These are phyloP conservation scores for Bombylius major DNA, from an alignment of 2,888 invertebrate species.

Conservation along the genomic window DNA sequence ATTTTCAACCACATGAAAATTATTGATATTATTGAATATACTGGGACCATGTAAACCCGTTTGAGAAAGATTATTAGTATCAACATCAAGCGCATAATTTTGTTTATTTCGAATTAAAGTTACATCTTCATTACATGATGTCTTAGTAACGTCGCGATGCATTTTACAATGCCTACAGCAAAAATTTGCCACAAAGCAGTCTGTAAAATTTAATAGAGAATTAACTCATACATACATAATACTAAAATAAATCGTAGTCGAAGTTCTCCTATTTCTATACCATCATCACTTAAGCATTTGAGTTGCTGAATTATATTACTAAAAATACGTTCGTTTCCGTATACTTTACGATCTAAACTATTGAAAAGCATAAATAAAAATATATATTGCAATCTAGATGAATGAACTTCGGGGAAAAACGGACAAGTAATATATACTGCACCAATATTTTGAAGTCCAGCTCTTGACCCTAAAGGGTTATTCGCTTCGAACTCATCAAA, in stretches of 20 bases:
- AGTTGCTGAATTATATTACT: constrained; percentile 1
- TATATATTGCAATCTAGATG: constrained; percentile 2
- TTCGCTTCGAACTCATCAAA: constrained; percentile 8
- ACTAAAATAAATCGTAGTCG: not conserved
- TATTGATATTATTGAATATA: constrained; percentile 10
- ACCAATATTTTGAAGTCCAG: constrained; percentile 9
- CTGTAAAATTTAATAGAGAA: constrained; percentile 11
- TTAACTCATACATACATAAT: no score
- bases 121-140: not conserved
- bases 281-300: not conserved
- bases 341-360: constrained; percentile 7
- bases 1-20: constrained; percentile 10
- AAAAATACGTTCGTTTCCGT: constrained; percentile 7
- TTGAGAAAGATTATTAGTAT: constrained; percentile 3
- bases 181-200: constrained; percentile 14
- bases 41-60: constrained; percentile 11
- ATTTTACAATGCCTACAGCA: constrained; percentile 11
- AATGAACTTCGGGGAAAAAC: not conserved
- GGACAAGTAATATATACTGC: constrained; percentile 6
- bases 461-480: constrained; percentile 7
- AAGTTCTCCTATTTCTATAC: not conserved
- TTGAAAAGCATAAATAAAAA: constrained; percentile 6
- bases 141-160: not conserved
- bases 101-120: constrained; percentile 5
- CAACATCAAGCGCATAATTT: constrained; percentile 5